Percentiles rank a stretch among this genome's conserved stretches.
These are phyloP conservation scores for Sebastolobus altivelis DNA, from an alignment of 2,797 vertebrate genomes.

Conservation along the genomic window DNA sequence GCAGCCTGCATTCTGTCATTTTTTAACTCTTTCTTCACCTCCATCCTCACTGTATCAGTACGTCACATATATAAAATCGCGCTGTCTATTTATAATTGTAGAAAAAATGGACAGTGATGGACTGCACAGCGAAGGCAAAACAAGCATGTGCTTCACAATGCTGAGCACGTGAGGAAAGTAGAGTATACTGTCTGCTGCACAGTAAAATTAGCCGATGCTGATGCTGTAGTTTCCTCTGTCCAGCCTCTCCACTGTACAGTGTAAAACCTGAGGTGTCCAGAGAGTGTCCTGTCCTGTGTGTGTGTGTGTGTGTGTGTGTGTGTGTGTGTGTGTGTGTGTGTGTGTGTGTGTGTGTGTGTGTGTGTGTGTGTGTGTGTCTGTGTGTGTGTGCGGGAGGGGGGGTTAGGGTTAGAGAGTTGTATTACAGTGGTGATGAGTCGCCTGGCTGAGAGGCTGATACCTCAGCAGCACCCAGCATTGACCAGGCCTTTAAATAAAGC, in stretches of 20 bases:
- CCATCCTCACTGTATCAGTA: background rate
- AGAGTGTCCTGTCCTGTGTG: constrained; percentile 69
- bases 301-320: constrained; percentile 44
- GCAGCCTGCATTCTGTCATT: constrained; percentile 37
- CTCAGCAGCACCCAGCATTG: constrained; percentile 84
- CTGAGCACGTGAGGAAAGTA: constrained; percentile 67
- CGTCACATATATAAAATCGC: background rate
- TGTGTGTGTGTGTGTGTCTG: constrained; percentile 39
- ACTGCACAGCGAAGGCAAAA: constrained; percentile 39
- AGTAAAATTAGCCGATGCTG: constrained; percentile 82
- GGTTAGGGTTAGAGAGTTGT: constrained; percentile 78
- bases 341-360: constrained; percentile 40
- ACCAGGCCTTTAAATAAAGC: constrained; percentile 86
- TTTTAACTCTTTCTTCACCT: constrained; percentile 44
- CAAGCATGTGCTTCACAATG: constrained; percentile 44
- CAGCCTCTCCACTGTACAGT: constrained; percentile 65
- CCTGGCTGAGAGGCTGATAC: constrained; percentile 82
- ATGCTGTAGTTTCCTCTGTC: constrained; percentile 77
- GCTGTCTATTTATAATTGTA: constrained; percentile 4
- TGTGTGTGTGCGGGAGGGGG: constrained; percentile 25
- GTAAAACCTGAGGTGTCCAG: constrained; percentile 79
- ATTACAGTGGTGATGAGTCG: constrained; percentile 83
- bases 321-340: constrained; percentile 44
- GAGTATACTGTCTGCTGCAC: constrained; percentile 66
- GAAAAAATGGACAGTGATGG: constrained; percentile 28